Evolutionary conservation across 2,113 vertebrate genomes (phyloP).

Genomic region (Protobothrops mucrosquamatus): DNA sequence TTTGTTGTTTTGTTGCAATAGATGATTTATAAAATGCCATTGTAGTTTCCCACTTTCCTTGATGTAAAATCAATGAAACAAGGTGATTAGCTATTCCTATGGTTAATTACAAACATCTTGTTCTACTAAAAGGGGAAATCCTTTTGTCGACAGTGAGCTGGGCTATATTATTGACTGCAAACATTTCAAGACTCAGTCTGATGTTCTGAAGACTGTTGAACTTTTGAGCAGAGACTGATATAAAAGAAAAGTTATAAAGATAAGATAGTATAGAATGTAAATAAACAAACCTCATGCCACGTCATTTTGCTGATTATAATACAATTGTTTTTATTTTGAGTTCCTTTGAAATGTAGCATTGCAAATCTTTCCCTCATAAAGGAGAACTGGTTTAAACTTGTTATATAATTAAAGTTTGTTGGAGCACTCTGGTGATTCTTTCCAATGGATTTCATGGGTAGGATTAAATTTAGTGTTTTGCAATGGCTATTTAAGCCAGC

Average conservation of each 20-base stretch:
- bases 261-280: conserved; percentile 53
- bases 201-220: conserved; percentile 44
- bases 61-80: conserved; percentile 43
- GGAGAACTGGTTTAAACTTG: not conserved
- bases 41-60: conserved; percentile 30
- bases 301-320: conserved; percentile 40
- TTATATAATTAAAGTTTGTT: not conserved
- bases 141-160: conserved; percentile 42
- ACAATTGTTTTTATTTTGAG: conserved; percentile 28
- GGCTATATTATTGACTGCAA: conserved; percentile 46
- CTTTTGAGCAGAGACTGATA: conserved; percentile 53
- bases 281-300: conserved; percentile 28
- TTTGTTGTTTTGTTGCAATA: conserved; percentile 51
- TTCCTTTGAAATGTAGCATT: conserved; percentile 12
- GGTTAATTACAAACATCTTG: conserved; percentile 39
- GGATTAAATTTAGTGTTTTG: not conserved
- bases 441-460: not conserved
- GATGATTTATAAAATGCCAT: conserved; percentile 44
- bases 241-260: conserved; percentile 42
- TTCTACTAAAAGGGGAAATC: conserved; percentile 35
- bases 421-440: not conserved
- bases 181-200: conserved; percentile 60
- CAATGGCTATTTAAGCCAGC: not conserved
- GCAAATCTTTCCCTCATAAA: not conserved
- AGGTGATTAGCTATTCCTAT: not conserved